Evolutionary conservation across 2,797 vertebrate species (phyloP).

Genomic region (Calcarius lapponicus): DNA sequence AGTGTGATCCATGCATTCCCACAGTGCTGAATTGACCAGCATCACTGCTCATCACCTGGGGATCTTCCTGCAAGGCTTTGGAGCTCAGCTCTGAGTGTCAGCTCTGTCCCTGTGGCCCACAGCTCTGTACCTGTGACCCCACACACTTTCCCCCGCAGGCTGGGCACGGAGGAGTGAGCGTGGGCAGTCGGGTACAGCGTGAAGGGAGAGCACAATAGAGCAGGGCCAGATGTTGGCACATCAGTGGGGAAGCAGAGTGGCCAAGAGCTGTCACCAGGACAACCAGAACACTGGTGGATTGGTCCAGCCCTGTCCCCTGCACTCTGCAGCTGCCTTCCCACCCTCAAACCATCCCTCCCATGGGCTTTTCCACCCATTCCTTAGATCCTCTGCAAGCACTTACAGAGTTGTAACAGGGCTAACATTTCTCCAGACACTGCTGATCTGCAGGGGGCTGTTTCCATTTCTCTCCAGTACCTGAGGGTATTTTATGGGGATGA

Average conservation of each 20-base stretch:
- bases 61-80: fast-evolving
- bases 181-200: fast-evolving
- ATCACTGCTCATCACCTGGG: fast-evolving
- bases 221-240: not conserved
- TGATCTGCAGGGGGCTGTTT: not conserved
- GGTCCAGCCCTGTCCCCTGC: not conserved
- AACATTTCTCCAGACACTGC: not conserved
- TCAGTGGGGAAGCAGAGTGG: not conserved
- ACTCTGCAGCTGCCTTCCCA: not conserved
- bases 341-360: not conserved
- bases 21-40: fast-evolving
- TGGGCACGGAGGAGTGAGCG: fast-evolving
- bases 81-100: fast-evolving
- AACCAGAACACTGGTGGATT: not conserved
- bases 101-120: not conserved
- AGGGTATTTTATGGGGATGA: not conserved
- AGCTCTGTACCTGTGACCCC: not conserved
- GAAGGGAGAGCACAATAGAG: not conserved
- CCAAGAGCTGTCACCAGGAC: not conserved
- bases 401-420: not conserved
- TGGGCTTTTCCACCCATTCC: not conserved
- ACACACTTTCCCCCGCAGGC: fast-evolving
- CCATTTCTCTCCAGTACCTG: not conserved
- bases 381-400: not conserved
- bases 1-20: fast-evolving